Percentiles rank a stretch among this genome's conserved stretches.
Evolutionary conservation across 2,888 invertebrate species (phyloP).

Genomic region (Cryptus armator): DNA sequence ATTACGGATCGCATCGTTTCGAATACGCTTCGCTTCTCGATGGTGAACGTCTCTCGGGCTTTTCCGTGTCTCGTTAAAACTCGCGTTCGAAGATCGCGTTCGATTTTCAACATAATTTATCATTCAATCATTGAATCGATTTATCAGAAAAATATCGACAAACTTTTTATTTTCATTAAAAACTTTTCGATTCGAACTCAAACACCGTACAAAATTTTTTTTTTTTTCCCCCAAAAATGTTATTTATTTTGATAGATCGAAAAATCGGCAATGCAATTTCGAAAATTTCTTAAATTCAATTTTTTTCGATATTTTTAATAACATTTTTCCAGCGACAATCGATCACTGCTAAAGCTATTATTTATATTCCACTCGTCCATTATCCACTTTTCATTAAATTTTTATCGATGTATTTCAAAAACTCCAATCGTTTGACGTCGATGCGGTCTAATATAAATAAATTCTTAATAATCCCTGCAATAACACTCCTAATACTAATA

Average conservation of each 20-base stretch:
- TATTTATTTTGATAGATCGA: no score
- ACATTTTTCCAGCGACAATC: no score
- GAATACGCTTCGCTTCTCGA: slow-evolving; percentile 39
- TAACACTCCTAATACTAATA: slow-evolving; percentile 27
- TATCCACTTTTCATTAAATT: neutral
- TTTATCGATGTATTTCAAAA: neutral
- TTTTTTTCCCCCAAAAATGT: no score
- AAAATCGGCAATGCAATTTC: no score
- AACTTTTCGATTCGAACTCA: no score
- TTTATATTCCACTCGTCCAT: no score
- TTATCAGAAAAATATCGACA: no score
- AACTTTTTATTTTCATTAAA: no score
- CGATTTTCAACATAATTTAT: neutral
- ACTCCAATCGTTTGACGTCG: neutral
- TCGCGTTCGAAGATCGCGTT: slow-evolving; percentile 43
- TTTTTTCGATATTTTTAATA: no score
- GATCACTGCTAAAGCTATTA: no score
- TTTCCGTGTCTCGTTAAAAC: slow-evolving; percentile 18
- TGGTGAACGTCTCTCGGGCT: slow-evolving; percentile 37
- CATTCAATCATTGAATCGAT: neutral
- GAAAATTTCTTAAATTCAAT: no score
- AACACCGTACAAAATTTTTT: no score
- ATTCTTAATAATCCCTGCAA: slow-evolving; percentile 5
- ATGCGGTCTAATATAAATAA: neutral
- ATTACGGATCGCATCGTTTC: slow-evolving; percentile 71